Evolutionary conservation across 2,113 vertebrate species (phyloP), one percentile per base, ranked within the genome.

Genomic region (Notothenia rossii): DNA sequence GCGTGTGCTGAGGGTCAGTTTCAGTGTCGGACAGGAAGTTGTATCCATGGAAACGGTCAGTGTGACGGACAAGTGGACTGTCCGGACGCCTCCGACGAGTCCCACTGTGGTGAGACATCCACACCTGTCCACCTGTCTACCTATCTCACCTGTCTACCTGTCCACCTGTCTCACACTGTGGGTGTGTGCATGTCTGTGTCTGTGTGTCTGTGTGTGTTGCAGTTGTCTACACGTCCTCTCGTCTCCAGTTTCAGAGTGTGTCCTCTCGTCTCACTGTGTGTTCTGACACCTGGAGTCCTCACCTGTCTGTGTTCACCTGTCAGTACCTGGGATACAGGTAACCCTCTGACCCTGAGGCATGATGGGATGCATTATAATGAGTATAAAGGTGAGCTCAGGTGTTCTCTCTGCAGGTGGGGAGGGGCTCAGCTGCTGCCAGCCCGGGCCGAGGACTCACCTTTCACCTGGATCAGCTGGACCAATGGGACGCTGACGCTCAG

Each of bases 41-140:
- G 98, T 76, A 89, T 99, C 83, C 91, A 93, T 0, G 22, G 85
- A 22, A 25, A 61, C 2, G 63, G 87, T n/a, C 89, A 96, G 46
- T 99, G 98, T 92, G 93, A 99, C 1, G 83, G 84, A 0, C 0
- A 83, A 0, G 60, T 63, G 1, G 90, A 98, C 22, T 99, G 98
- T 85, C 56, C 88, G 5, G 97, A 99, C 3, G 94, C 91, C 59
- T 97, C 97, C 0, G 98, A 99, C 46, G 98, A 99, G 93, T 83
- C 89, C 0, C 63, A 95, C 0, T 99, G 98, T 72, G 93, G 98
- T 99, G 94, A 89, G 81, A 69, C 2, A n/a, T 60, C 33, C 33
- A 3, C 1, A 54, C 53, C 18, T 10, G 18, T 36, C 33, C 6
- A 7, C 33, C 33, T 36, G 25, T 25, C 25, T 25, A 25, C 25